Base-by-base conservation (phyloP, 2,797 vertebrate genomes). In the Mormyrops boulengeri region DNA sequence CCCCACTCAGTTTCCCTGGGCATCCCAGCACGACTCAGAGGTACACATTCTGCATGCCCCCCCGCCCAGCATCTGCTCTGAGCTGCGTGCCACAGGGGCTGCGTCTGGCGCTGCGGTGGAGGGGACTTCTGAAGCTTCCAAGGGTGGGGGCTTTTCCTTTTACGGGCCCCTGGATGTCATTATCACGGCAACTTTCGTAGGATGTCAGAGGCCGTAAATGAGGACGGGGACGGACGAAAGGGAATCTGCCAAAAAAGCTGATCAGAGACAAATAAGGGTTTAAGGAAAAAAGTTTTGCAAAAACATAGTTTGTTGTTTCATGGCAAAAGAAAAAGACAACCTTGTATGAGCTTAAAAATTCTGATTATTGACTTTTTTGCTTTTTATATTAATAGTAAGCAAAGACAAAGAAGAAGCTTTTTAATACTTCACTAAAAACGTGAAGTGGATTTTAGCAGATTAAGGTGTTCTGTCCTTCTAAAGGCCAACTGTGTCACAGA, bases 121-220 rank as follows among this genome's bases (percentile, higher is more conserved):
- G 53, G 77, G 77, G 17, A 53, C 89, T 60, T 82, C 87, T 11
- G 87, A 86, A 62, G 14, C 38, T 87, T 73, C 87, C 57, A 89
- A 14, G 80, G 60, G 52, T 91, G 93, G 26, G 85, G 84, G 44
- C 62, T 77, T 41, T 91, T 93, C 92, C 92, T 92, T 93, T 94
- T 93, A 94, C 92, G 93, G 92, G 91, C 93, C 94, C 92, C 93
- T 93, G 92, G 93, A 91, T 92, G 93, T 93, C 92, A 92, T 94
- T 92, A 94, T 94, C 92, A 92, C 92, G 55, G 91, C 93, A 94
- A 96, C 94, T 94, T 94, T 93, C 89, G 90, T 87, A 92, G 95
- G 94, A 94, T 94, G 93, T 94, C 94, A 93, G 90, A 89, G 89
- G 57, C 22, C 38, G 91, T 90, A 95, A 95, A 95, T 94, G 93